Percentiles rank a stretch among this genome's conserved stretches.
These are phyloP conservation scores for Meteorus cinctellus DNA, from an alignment of 2,888 invertebrate species.

Conservation along the genomic window DNA sequence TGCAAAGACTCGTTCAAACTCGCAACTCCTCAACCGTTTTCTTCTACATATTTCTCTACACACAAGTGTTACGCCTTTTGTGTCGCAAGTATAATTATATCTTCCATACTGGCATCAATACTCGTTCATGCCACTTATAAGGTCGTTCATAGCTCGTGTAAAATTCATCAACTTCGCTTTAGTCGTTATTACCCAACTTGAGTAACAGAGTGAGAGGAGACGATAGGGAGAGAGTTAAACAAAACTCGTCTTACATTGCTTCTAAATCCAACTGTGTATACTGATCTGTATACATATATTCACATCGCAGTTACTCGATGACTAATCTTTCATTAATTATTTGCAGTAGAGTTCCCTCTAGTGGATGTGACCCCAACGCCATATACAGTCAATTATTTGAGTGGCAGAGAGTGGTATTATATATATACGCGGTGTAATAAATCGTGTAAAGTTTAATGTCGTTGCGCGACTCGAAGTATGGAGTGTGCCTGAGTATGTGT, in stretches of 20 bases:
- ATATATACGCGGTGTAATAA: constrained; percentile 24
- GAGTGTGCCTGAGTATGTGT: neutral
- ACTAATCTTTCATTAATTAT: constrained; percentile 36
- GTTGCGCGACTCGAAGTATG: neutral
- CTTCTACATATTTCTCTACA: neutral
- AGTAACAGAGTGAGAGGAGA: neutral
- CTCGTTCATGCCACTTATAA: constrained; percentile 32
- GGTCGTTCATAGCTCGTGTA: constrained; percentile 27
- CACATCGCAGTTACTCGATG: constrained; percentile 6
- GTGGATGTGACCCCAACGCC: constrained; percentile 19
- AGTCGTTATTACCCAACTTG: constrained; percentile 40
- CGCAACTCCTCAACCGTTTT: neutral
- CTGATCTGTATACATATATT: neutral
- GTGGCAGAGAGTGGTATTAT: constrained; percentile 16
- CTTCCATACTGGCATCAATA: constrained; percentile 10
- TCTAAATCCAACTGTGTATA: constrained; percentile 11
- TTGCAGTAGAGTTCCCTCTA: constrained; percentile 15
- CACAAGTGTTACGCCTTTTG: constrained; percentile 18
- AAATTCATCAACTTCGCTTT: constrained; percentile 34
- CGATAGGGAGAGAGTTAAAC: neutral
- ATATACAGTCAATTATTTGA: constrained; percentile 28
- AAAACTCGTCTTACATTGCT: neutral
- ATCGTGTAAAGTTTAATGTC: constrained; percentile 15
- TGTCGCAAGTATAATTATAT: constrained; percentile 13
- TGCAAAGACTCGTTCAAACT: constrained; percentile 18